Evolutionary conservation across 1,140 invertebrate genomes (phyloP), one percentile per base, ranked within the genome.

Genomic region (Mycetomoellerius zeteki): DNA sequence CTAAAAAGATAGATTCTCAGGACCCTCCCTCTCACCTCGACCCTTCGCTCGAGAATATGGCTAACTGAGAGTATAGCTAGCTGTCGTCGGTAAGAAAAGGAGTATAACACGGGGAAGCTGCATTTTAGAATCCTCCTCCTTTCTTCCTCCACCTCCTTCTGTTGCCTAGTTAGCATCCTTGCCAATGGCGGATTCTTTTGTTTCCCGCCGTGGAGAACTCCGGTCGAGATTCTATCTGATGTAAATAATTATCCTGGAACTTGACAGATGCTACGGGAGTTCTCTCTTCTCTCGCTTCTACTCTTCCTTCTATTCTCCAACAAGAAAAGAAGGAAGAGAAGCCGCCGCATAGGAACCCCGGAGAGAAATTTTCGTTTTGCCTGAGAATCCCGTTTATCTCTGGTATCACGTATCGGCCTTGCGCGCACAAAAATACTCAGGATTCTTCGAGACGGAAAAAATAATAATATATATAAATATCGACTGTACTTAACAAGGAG

Each of bases 221-320:
- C 92, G 88, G 92, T 89, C 92, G 87, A 94, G 95, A 95, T 95
- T 92, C 94, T 95, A 95, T 95, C 95, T 92, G 90, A 92, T 93
- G 93, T 95, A 95, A 95, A 95, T 95, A 95, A 95, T 95, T 95
- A 95, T 95, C 94, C 92, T 94, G 89, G 80, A 91, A 82, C 60
- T 90, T 90, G 87, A 91, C 93, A 94, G 90, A 93, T 93, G 92
- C 91, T 91, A 88, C 92, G 78, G 90, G 69, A 84, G 43, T 67
- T 58, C 69, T 84, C 24, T 54, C 21, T 47, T 14, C 67, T 60
- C 47, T 27, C 14, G 6, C 52, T 72, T 27, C 54, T 69, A 12
- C 24, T 54, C 24, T 50, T 88, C 30, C 80, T 80, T 87, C 88
- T 86, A 62, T 58, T 73, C 71, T 30, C 37, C 47, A 43, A 24